Base-by-base conservation (phyloP, 2,797 vertebrate genomes). In the Poecilia picta region DNA sequence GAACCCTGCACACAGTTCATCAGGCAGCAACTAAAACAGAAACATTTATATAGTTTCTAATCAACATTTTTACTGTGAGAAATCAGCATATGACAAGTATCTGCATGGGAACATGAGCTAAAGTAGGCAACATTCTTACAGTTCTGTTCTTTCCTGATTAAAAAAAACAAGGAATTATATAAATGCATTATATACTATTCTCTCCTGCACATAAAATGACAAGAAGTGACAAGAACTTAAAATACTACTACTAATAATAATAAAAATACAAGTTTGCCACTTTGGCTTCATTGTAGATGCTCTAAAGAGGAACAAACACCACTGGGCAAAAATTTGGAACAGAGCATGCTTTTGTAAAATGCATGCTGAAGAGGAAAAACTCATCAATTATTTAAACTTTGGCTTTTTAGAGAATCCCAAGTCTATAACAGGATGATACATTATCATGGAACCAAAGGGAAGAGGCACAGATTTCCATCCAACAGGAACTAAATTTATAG, bases 361-460 rank as follows among this genome's bases (percentile, higher is more conserved):
- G 83, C 75, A 92, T 85, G 84, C 86, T 71, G 59, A 85, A 85
- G 87, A 89, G 81, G 85, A 81, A 81, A 83, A 86, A 89, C 68
- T 23, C 39, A 85, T 91, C 13, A 82, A 92, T 90, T 88, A 91
- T 92, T 93, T 62, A 92, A 81, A 73, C 12, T 39, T 31, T 8
- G 8, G 49, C 75, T 84, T 87, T 90, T 83, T 73, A 85, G 39
- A 87, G 78, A 72, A 39, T 70, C 84, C 73, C 81, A 18, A 74
- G 73, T 76, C 78, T 80, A 45, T 77, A 59, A 77, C 72, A 28
- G 31, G 31, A 20, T 25, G n/a, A 15, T 16, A 76, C 28, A 8
- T 46, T 68, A 71, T 45, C 71, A 79, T 43, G 25, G 12, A 51
- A 80, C 74, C 8, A 47, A 47, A 64, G 70, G 41, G 5, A 76